These are phyloP conservation scores for Troides helena DNA, from an alignment of 2,888 invertebrate species.

Conservation along the genomic window DNA sequence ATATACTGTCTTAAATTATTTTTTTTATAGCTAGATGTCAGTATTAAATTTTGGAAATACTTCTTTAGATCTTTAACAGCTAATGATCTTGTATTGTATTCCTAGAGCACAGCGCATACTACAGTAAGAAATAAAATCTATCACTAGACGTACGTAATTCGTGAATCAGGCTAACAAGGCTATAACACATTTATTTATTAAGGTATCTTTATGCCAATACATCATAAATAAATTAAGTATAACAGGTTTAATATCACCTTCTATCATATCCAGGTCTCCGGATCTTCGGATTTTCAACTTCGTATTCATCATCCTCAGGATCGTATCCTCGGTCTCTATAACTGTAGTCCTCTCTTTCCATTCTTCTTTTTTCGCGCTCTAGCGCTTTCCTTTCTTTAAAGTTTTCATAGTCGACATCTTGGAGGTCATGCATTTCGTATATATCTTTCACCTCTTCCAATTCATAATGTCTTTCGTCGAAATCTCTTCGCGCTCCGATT, in stretches of 20 bases:
- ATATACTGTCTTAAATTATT: too few relatives aligned
- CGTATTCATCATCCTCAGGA: constrained; percentile 70
- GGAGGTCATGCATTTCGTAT: constrained; percentile 68
- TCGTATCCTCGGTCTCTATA: constrained; percentile 63
- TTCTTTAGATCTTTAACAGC: too few relatives aligned
- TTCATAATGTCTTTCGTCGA: constrained; percentile 55
- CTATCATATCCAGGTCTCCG: constrained; percentile 40
- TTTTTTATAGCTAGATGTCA: too few relatives aligned
- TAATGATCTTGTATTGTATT: too few relatives aligned
- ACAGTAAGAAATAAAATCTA: too few relatives aligned
- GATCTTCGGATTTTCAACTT: constrained; percentile 57
- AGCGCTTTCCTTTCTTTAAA: constrained; percentile 72
- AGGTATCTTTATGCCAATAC: too few relatives aligned
- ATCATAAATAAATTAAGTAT: too few relatives aligned
- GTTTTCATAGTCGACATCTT: constrained; percentile 70
- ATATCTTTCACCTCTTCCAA: constrained; percentile 62
- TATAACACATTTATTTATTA: too few relatives aligned
- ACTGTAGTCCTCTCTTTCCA: constrained; percentile 50
- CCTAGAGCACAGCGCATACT: too few relatives aligned
- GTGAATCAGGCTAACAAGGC: too few relatives aligned
- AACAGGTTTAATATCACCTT: constrained; percentile 31
- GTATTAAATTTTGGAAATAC: too few relatives aligned
- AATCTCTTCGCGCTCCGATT: constrained; percentile 57
- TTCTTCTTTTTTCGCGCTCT: constrained; percentile 50
- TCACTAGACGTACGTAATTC: too few relatives aligned